A percentile compares a stretch with the other conserved stretches of the same genome.
phyloP scores from a whole-genome alignment of 2,888 invertebrate genomes.

The Meiosimyza platycephala region DNA sequence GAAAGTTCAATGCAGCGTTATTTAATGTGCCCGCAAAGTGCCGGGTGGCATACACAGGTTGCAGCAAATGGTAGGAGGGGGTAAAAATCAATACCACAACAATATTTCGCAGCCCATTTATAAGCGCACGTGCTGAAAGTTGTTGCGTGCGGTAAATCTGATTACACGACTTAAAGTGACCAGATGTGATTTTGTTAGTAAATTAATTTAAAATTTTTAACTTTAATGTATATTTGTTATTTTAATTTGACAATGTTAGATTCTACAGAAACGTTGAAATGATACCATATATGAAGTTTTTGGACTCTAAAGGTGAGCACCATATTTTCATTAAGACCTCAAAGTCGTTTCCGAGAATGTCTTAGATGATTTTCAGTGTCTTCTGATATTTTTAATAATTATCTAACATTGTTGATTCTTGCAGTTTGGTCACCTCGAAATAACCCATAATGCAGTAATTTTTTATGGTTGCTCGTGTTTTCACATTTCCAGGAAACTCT shows the following conservation, averaged over 20 bases:
- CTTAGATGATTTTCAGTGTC: no score
- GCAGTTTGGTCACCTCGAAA: constrained; percentile 7
- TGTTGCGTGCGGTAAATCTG: constrained; percentile 24
- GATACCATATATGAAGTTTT: no score
- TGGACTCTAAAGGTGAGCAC: no score
- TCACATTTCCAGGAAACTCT: constrained; percentile 31
- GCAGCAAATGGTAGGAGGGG: constrained; percentile 10
- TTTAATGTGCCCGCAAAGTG: not conserved
- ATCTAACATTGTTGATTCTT: not conserved
- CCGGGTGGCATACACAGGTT: not conserved
- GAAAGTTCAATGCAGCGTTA: not conserved
- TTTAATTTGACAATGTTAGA: no score
- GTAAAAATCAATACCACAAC: constrained; percentile 48
- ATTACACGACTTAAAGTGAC: not conserved
- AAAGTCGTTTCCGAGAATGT: no score
- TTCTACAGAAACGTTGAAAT: no score
- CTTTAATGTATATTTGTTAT: no score
- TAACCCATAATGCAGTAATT: not conserved
- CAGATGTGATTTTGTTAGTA: not conserved
- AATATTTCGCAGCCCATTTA: constrained; percentile 4
- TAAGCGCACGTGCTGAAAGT: constrained; percentile 35
- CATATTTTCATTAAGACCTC: no score
- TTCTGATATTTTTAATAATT: no score
- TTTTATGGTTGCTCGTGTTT: not conserved
- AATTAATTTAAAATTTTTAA: no score